Evolutionary conservation across 1,140 invertebrate species (phyloP), one percentile per base, ranked within the genome.

Genomic region (Leptinotarsa undecemlineata): DNA sequence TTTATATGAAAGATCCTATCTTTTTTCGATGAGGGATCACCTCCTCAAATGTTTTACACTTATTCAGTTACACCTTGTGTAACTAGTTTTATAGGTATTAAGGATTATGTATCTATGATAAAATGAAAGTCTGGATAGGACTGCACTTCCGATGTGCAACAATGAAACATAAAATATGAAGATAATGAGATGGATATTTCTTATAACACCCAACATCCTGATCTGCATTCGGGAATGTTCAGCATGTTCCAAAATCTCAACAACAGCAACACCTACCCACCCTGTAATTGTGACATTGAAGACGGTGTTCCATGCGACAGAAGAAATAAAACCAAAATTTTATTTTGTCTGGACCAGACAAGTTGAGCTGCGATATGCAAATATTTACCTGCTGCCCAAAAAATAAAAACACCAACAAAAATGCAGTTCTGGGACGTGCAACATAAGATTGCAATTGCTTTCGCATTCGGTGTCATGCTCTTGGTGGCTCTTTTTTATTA

Each of bases 321-420:
- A 61, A 61, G 74, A 77, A 75, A 78, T 76, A 78, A 78, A 76
- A 78, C 72, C 72, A 51, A 76, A 76, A 76, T 78, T 76, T 78
- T 78, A 78, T 78, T 78, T 78, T 78, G 77, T 78, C 77, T 78
- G 77, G 77, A 74, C 77, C 77, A 74, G 77, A 74, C 75, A 76
- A 74, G 74, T 73, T 74, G 68, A 69, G 72, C 74, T 68, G 75
- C 60, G 76, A 78, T 78, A 78, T 78, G 77, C 75, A 78, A 78
- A 78, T 78, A 76, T 76, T 64, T 74, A 63, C 71, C 69, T 68
- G 73, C 76, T 74, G 61, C 70, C 71, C 71, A 72, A 73, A 73
- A 69, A 77, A 71, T 48, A 76, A 68, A 68, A 72, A 57, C 48
- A 26, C 68, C 72, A 74, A 74, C 63, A 73, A 73, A 73, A 73